A percentile compares a stretch with the other conserved stretches of the same genome.
These are phyloP conservation scores for Dendrocopos noguchii DNA, from an alignment of 2,113 vertebrate genomes.

Conservation along the genomic window DNA sequence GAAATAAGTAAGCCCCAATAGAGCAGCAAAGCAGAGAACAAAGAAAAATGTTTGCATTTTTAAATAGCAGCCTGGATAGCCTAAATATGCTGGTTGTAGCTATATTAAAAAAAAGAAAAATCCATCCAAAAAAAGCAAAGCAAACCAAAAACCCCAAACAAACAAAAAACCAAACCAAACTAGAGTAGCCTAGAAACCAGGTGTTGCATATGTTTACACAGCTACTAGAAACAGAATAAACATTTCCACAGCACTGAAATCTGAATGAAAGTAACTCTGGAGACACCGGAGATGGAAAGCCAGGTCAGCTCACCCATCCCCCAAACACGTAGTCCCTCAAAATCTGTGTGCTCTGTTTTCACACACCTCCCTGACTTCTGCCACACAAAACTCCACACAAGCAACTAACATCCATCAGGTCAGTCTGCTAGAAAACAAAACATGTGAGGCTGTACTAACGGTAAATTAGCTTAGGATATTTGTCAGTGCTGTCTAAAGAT, in stretches of 20 bases:
- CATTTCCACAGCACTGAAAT: neutral
- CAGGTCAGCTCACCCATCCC: neutral
- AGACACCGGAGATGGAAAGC: neutral
- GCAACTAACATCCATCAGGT: neutral
- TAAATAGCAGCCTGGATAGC: neutral
- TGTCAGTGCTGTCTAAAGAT: neutral
- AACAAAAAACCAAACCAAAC: no score
- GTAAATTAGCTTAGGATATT: neutral
- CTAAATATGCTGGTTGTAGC: neutral
- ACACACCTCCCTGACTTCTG: neutral
- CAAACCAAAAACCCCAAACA: neutral
- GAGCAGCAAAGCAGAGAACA: constrained; percentile 25
- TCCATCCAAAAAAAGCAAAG: no score
- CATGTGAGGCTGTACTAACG: neutral
- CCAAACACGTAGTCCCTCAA: neutral
- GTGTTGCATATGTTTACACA: neutral
- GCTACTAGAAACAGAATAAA: neutral
- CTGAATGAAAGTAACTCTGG: neutral
- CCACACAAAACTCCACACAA: neutral
- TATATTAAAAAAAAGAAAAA: neutral
- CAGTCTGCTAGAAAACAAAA: constrained; percentile 1
- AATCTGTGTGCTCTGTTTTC: neutral
- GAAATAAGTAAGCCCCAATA: constrained; percentile 47
- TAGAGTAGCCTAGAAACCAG: neutral
- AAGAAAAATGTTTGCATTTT: constrained; percentile 38